These are phyloP conservation scores for Aphelinus certus DNA, from an alignment of 1,140 invertebrate species.

Conservation along the genomic window DNA sequence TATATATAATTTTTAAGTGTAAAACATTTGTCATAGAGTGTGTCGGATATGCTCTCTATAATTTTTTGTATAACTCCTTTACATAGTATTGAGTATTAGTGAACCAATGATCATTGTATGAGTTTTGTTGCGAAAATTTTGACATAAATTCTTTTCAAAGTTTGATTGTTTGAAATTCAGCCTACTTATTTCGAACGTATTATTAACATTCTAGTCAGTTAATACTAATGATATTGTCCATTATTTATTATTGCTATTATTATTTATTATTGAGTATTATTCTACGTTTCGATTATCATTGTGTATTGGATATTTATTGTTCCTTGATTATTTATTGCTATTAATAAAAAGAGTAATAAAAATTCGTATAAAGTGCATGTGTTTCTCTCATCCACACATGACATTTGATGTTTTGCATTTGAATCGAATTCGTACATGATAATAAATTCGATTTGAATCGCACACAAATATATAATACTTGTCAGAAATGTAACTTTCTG, in stretches of 20 bases:
- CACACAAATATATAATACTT: too few species aligned
- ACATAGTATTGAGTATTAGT: slow-evolving; percentile 8
- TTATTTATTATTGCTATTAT: background rate
- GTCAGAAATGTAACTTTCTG: too few species aligned
- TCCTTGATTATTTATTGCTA: slow-evolving; percentile 21
- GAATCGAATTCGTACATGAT: too few species aligned
- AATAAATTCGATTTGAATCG: too few species aligned
- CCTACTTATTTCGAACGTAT: background rate
- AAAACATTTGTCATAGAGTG: slow-evolving; percentile 19
- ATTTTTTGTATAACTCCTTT: slow-evolving; percentile 28
- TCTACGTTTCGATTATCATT: background rate
- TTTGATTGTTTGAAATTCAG: background rate
- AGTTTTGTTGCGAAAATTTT: slow-evolving; percentile 13
- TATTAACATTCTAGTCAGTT: slow-evolving; percentile 14
- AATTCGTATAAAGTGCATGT: slow-evolving; percentile 21
- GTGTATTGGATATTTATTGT: slow-evolving; percentile 23
- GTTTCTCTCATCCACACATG: background rate
- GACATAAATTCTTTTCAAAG: background rate
- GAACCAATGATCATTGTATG: slow-evolving; percentile 10
- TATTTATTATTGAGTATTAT: background rate
- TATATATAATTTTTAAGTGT: slow-evolving; percentile 35
- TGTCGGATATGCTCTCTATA: slow-evolving; percentile 26
- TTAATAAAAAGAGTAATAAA: slow-evolving; percentile 28
- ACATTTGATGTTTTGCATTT: too few species aligned
- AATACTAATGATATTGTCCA: slow-evolving; percentile 5